phyloP scores from a whole-genome alignment of 2,113 vertebrate species.

The Dicaeum eximium region DNA sequence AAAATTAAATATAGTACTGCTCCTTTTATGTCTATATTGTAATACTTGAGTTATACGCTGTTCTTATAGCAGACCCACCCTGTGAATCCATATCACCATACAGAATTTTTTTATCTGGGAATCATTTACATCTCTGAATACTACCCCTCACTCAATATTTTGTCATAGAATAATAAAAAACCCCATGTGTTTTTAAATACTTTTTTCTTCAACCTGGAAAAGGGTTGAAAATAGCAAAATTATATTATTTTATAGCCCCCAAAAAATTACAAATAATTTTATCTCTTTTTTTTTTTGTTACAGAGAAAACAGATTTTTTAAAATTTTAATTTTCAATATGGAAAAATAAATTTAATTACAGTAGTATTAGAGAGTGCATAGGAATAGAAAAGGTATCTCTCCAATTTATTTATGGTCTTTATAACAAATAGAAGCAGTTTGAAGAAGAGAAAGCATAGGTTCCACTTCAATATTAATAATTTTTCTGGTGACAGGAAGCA shows the following conservation, averaged over 20 bases:
- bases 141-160: neutral
- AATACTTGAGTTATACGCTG: neutral
- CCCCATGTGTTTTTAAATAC: fast-evolving
- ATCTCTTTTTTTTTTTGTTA: neutral
- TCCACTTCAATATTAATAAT: neutral
- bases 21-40: neutral
- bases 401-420: neutral
- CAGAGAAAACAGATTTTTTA: neutral
- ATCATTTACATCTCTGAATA: neutral
- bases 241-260: neutral
- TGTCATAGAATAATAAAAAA: neutral
- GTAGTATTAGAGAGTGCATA: neutral
- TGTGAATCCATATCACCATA: neutral
- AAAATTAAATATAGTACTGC: neutral
- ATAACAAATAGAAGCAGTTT: neutral
- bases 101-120: neutral
- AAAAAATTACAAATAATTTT: neutral
- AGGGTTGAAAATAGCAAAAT: neutral
- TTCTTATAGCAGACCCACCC: neutral
- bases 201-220: neutral
- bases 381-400: neutral
- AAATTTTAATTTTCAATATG: neutral
- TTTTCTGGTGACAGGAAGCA: neutral
- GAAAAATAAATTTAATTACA: neutral
- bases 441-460: neutral